Evolutionary conservation across 2,113 vertebrate species (phyloP).

Genomic region (Otocyon megalotis): DNA sequence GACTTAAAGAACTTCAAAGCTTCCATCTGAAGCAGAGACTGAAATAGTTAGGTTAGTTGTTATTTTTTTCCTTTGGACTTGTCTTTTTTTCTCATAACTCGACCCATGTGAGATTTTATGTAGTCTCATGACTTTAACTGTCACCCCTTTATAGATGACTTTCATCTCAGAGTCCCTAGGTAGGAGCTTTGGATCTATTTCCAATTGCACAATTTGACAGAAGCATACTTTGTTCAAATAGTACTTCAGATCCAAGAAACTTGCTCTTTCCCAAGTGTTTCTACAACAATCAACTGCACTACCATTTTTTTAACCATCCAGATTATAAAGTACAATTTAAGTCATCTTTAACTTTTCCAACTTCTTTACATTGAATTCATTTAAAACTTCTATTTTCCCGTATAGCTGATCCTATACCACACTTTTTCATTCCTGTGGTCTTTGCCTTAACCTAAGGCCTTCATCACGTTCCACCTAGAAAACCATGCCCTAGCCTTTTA

Average conservation of each 20-base stretch:
- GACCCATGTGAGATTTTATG: slow-evolving; percentile 17
- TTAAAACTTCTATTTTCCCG: not conserved
- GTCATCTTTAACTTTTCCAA: not conserved
- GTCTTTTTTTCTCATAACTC: not conserved
- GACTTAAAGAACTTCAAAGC: slow-evolving; percentile 11
- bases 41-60: not conserved
- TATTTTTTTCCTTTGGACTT: not conserved
- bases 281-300: not conserved
- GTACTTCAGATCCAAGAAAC: not conserved
- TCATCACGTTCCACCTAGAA: not conserved
- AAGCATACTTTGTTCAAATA: slow-evolving; percentile 27
- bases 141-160: slow-evolving; percentile 48
- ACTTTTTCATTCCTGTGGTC: not conserved
- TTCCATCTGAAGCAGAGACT: not conserved
- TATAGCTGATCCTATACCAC: not conserved
- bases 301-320: not conserved
- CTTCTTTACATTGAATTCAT: not conserved
- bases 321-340: not conserved
- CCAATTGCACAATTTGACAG: not conserved
- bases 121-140: slow-evolving; percentile 15
- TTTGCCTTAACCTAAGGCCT: not conserved
- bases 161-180: slow-evolving; percentile 34
- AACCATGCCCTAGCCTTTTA: not conserved
- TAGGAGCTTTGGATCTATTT: not conserved
- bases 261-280: not conserved